A percentile compares a stretch with the other conserved stretches of the same genome.
These are phyloP conservation scores for Gracilinanus agilis DNA, from an alignment of 2,113 vertebrate species.

Conservation along the genomic window DNA sequence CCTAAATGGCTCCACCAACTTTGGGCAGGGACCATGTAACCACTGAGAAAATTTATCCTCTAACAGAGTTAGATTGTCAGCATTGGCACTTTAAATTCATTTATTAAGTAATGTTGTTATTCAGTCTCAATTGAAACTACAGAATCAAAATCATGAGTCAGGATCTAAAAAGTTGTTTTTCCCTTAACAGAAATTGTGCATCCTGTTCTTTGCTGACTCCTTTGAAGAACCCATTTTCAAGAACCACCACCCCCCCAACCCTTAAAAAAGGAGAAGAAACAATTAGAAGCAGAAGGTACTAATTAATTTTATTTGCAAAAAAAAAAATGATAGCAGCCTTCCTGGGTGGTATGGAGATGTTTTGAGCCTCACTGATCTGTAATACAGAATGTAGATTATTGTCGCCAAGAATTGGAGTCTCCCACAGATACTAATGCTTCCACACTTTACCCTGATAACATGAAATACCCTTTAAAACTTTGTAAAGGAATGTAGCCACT, in stretches of 20 bases:
- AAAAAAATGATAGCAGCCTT: slow-evolving; percentile 40
- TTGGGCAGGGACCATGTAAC: neutral
- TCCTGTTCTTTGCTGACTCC: slow-evolving; percentile 15
- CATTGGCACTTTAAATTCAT: slow-evolving; percentile 16
- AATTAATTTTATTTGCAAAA: slow-evolving; percentile 42
- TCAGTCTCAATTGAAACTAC: neutral
- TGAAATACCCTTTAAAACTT: slow-evolving; percentile 12
- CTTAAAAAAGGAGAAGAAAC: neutral
- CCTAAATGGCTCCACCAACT: neutral
- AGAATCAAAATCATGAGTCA: slow-evolving; percentile 13
- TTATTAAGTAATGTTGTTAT: slow-evolving; percentile 11
- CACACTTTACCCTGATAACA: neutral
- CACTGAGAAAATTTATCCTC: slow-evolving; percentile 22
- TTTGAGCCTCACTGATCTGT: neutral
- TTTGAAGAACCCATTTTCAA: neutral
- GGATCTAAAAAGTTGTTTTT: slow-evolving; percentile 22
- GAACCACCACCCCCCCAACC: neutral
- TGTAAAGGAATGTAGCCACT: neutral
- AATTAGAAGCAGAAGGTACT: slow-evolving; percentile 36
- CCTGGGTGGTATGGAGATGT: neutral
- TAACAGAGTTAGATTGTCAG: neutral
- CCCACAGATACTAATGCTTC: neutral
- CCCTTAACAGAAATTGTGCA: slow-evolving; percentile 4
- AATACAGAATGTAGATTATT: slow-evolving; percentile 24
- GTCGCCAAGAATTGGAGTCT: neutral